A percentile compares a stretch with the other conserved stretches of the same genome.
phyloP scores from a whole-genome alignment of 2,797 vertebrate genomes.

The Carapus acus region DNA sequence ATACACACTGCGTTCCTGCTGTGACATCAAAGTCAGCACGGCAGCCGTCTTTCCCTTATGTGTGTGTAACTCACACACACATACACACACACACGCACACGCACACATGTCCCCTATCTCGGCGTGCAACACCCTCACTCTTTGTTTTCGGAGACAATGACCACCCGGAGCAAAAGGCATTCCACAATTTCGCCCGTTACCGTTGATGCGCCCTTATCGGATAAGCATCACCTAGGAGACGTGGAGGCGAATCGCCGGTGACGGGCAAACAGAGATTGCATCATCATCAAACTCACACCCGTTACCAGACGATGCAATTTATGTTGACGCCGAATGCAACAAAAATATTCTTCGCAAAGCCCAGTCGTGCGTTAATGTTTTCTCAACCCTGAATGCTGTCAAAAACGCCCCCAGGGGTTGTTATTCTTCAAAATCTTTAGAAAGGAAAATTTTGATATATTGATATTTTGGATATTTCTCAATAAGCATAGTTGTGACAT shows the following conservation, averaged over 20 bases:
- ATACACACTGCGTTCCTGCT: constrained; percentile 20
- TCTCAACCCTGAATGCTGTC: no score
- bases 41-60: constrained; percentile 37
- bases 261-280: constrained; percentile 35
- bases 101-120: constrained; percentile 54
- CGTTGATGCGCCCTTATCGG: constrained; percentile 38
- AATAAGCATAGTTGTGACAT: no score
- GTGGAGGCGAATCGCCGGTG: constrained; percentile 48
- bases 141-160: constrained; percentile 64
- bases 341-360: constrained; percentile 13
- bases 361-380: neutral
- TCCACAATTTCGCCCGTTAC: constrained; percentile 48
- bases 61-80: no score
- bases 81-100: constrained; percentile 25
- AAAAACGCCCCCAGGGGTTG: no score
- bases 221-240: constrained; percentile 63
- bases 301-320: constrained; percentile 1
- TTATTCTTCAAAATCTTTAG: no score
- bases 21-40: constrained; percentile 53
- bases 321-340: constrained; percentile 7
- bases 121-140: constrained; percentile 40
- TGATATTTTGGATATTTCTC: no score
- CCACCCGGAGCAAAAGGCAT: constrained; percentile 46
- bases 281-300: neutral
- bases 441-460: no score